phyloP scores from a whole-genome alignment of 2,113 vertebrate genomes.

The Halichoeres trimaculatus region DNA sequence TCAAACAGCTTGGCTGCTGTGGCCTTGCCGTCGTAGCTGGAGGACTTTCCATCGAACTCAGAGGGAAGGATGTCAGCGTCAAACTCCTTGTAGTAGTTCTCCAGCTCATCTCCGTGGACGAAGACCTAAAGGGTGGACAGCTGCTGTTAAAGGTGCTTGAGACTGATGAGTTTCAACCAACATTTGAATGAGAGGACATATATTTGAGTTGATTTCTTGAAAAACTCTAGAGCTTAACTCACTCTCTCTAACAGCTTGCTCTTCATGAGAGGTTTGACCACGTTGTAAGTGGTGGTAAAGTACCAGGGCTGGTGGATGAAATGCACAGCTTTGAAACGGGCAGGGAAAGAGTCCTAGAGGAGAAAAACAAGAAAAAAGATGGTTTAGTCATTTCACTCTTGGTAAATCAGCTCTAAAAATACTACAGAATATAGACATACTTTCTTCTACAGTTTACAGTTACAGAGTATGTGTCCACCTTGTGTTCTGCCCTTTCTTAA shows the following conservation, averaged over 20 bases:
- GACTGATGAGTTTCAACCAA: not conserved
- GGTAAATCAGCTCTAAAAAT: too few species aligned
- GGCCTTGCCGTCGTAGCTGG: conserved; percentile 91
- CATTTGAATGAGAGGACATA: not conserved
- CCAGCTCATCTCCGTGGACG: conserved; percentile 94
- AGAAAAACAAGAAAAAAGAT: not conserved
- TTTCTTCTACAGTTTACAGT: too few species aligned
- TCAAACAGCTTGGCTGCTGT: conserved; percentile 89
- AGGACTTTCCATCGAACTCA: conserved; percentile 91
- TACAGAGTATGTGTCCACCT: too few species aligned
- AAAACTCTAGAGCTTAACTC: too few species aligned
- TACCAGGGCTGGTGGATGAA: conserved; percentile 99
- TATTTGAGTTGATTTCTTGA: too few species aligned
- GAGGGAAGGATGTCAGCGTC: conserved; percentile 91
- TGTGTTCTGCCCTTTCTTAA: not conserved
- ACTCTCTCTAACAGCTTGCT: conserved; percentile 96
- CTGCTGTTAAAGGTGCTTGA: conserved; percentile 3
- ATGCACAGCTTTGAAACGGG: conserved; percentile 96
- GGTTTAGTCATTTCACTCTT: not conserved
- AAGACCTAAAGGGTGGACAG: conserved; percentile 85
- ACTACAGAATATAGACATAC: too few species aligned
- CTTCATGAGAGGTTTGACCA: conserved; percentile 97
- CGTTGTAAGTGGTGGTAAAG: conserved; percentile 97
- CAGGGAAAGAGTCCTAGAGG: conserved; percentile 94
- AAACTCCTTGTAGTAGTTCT: conserved; percentile 93